Evolutionary conservation across 2,888 invertebrate genomes (phyloP).

Genomic region (Cyaniris semiargus): DNA sequence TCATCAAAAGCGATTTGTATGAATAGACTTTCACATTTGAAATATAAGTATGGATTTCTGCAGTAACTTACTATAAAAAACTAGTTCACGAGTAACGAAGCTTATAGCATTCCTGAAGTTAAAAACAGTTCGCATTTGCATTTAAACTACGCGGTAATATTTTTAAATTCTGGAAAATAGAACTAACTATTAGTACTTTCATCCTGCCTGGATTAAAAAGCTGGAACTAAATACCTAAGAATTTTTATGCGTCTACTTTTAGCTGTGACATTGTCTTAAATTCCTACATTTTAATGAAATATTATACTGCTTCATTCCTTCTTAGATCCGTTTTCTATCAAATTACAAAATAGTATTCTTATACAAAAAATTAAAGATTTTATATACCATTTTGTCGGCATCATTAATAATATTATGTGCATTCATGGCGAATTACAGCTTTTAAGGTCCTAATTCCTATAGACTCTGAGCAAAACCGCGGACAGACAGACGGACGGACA

Average conservation of each 20-base stretch:
- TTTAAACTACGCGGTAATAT: slow-evolving; percentile 24
- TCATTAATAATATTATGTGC: no score
- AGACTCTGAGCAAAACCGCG: no score
- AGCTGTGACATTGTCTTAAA: not conserved
- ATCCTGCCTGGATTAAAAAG: not conserved
- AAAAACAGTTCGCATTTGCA: slow-evolving; percentile 21
- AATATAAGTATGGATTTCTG: not conserved
- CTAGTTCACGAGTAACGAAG: not conserved
- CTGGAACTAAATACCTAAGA: not conserved
- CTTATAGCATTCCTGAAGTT: slow-evolving; percentile 8
- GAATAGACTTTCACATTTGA: no score
- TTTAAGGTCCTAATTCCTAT: no score
- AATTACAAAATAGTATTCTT: no score
- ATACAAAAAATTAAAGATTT: no score
- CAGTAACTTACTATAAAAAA: not conserved
- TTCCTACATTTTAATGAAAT: not conserved
- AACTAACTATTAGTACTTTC: not conserved
- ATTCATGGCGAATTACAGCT: no score
- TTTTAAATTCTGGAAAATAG: slow-evolving; percentile 20
- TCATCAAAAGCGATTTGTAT: no score
- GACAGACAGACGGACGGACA: no score
- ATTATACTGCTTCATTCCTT: no score
- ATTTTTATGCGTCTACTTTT: not conserved
- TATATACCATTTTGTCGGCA: no score
- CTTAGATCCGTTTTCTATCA: no score